Conservation (phyloP, 1,140 invertebrate genomes). For the Philopotamus ludificatus region DNA sequence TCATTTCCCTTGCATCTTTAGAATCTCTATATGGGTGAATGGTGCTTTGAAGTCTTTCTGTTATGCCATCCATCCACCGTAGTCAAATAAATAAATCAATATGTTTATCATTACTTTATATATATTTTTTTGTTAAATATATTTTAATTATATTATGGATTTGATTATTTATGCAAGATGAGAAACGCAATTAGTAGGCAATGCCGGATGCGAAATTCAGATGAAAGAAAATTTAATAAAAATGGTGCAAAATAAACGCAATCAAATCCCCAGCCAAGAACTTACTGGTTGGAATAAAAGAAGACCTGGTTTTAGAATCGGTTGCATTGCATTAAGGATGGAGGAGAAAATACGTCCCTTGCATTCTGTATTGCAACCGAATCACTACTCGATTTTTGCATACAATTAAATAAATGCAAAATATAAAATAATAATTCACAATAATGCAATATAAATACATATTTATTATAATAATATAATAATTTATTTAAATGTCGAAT, state of each 20-base stretch:
- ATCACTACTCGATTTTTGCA: too few species aligned
- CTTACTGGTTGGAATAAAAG: slow-evolving; percentile 4
- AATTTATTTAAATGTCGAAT: background rate
- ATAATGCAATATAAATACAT: background rate
- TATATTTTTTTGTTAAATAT: too few species aligned
- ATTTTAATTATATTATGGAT: too few species aligned
- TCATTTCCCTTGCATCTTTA: too few species aligned
- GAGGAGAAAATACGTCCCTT: slow-evolving; percentile 22
- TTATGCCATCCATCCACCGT: too few species aligned
- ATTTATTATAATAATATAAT: background rate
- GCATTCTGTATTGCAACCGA: slow-evolving; percentile 21
- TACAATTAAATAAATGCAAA: too few species aligned
- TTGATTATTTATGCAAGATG: too few species aligned
- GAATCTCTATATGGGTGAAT: too few species aligned
- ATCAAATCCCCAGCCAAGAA: slow-evolving; percentile 7
- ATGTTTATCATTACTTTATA: too few species aligned
- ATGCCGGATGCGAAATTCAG: background rate
- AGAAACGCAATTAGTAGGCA: slow-evolving; percentile 3
- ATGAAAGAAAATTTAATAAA: slow-evolving; percentile 10
- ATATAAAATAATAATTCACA: background rate
- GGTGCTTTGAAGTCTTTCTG: too few species aligned
- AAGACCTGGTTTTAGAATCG: slow-evolving; percentile 24
- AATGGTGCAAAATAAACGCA: slow-evolving; percentile 17
- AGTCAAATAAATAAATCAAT: too few species aligned
- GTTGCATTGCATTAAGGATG: slow-evolving; percentile 36